Percentiles rank a stretch among this genome's conserved stretches.
Conservation (phyloP, 1,140 invertebrate genomes). For the Leptopilina boulardi region DNA sequence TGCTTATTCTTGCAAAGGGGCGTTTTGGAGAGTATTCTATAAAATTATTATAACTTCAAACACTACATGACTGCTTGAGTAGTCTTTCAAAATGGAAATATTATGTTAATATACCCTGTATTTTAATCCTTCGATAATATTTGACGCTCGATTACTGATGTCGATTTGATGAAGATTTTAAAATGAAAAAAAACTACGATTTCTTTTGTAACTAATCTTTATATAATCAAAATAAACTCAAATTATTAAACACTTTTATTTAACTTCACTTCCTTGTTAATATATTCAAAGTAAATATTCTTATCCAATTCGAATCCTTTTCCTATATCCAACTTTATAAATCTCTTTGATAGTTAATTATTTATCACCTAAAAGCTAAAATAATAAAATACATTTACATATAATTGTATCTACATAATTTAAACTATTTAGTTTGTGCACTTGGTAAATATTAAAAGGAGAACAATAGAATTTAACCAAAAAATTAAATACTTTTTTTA, state of each 20-base stretch:
- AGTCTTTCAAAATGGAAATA: not conserved
- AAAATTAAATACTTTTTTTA: no score
- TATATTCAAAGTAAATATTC: not conserved
- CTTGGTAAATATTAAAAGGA: no score
- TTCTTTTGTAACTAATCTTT: not conserved
- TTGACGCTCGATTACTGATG: not conserved
- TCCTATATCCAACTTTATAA: not conserved
- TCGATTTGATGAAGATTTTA: not conserved
- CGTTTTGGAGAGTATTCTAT: constrained; percentile 8
- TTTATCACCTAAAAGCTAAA: not conserved
- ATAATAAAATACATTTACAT: not conserved
- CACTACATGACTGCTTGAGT: not conserved
- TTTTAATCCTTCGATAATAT: not conserved
- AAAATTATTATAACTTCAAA: constrained; percentile 24
- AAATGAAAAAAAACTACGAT: not conserved
- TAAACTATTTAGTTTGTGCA: no score
- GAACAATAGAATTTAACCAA: no score
- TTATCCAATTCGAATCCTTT: not conserved
- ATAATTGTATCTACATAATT: not conserved
- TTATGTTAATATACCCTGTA: not conserved
- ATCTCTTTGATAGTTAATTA: no score
- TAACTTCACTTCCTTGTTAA: constrained; percentile 1
- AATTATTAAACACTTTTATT: constrained; percentile 8
- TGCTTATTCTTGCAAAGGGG: constrained; percentile 26
- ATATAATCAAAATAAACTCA: constrained; percentile 1